Base-by-base conservation (phyloP, 2,797 vertebrate species). In the Fratercula arctica region DNA sequence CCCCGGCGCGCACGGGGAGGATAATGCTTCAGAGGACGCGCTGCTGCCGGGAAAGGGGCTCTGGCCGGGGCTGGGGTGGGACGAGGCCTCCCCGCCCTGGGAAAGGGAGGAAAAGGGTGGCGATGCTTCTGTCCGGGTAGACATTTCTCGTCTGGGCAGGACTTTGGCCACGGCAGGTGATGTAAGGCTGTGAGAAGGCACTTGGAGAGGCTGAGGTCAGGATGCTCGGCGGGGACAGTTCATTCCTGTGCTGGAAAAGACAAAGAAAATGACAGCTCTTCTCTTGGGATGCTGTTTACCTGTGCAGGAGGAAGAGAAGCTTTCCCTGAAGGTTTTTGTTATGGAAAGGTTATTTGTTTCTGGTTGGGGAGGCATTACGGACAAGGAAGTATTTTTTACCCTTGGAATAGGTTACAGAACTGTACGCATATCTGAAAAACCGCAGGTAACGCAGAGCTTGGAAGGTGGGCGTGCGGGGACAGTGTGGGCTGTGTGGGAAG, bases 81-180 rank as follows among this genome's bases (percentile, higher is more conserved):
- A 45, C 1, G 33, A 9, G 86, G 88, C 66, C 60, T 77, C 43
- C 41, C 46, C 5, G 37, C 20, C 61, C 17, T 2, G 85, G 28
- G 63, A 3, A 13, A 17, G 56, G 26, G 57, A 31, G 66, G 35
- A 15, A 24, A 4, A 48, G 60, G 72, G 29, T 12, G 50, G 23
- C 10, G 59, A 4, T 86, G 74, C 51, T 35, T 13, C 35, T 33
- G 0, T 33, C 35, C 77, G 46, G 87, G 82, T 81, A 1, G 67
- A 1, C 6, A 0, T 5, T 4, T 16, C 23, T 48, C 13, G 23
- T 2, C 37, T 9, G 25, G 66, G 14, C 16, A 29, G 54, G 63
- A 6, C 46, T 19, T 16, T 31, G 69, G n/a, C 33, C 41, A 0
- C 11, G 12, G 80, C 41, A 7, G 82, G 61, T 21, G 74, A 33